Percentiles rank a stretch among this genome's conserved stretches.
These are phyloP conservation scores for Lasaia peninsularis DNA, from an alignment of 1,140 invertebrate species.

Conservation along the genomic window DNA sequence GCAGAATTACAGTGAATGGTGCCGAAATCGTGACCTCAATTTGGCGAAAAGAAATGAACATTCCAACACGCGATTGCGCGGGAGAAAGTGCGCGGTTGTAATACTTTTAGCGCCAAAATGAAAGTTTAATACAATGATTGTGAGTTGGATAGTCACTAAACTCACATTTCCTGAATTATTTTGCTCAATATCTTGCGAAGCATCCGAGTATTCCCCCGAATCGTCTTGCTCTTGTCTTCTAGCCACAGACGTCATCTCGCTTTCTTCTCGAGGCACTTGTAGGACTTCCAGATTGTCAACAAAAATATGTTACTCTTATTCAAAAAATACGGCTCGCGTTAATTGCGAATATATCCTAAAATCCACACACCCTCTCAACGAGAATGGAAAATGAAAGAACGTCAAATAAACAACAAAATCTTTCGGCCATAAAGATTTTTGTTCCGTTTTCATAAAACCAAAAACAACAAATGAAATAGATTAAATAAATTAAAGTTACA, in stretches of 20 bases:
- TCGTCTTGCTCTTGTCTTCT: conserved; percentile 67
- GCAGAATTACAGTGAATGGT: conserved; percentile 49
- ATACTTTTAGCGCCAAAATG: conserved; percentile 65
- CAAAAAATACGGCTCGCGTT: conserved; percentile 33
- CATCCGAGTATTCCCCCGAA: conserved; percentile 71
- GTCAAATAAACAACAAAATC: conserved; percentile 69
- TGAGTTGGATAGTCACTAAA: conserved; percentile 34
- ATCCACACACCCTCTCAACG: conserved; percentile 46
- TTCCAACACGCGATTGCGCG: conserved; percentile 65
- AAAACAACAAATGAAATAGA: conserved; percentile 7
- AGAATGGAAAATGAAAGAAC: conserved; percentile 60
- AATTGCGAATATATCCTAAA: conserved; percentile 40
- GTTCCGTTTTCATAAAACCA: conserved; percentile 35
- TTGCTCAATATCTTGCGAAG: conserved; percentile 69
- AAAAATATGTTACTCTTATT: conserved; percentile 35
- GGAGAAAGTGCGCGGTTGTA: conserved; percentile 63
- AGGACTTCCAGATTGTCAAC: conserved; percentile 67
- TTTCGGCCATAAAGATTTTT: conserved; percentile 63
- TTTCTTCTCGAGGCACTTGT: conserved; percentile 59
- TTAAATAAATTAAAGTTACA: not conserved
- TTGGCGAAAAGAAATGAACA: conserved; percentile 70
- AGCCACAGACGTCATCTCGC: conserved; percentile 69
- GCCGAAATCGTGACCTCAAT: conserved; percentile 68
- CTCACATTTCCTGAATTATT: conserved; percentile 70
- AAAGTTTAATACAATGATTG: conserved; percentile 51